Base-by-base conservation (phyloP, 1,140 invertebrate species). In the Trachymyrmex cornetzi region DNA sequence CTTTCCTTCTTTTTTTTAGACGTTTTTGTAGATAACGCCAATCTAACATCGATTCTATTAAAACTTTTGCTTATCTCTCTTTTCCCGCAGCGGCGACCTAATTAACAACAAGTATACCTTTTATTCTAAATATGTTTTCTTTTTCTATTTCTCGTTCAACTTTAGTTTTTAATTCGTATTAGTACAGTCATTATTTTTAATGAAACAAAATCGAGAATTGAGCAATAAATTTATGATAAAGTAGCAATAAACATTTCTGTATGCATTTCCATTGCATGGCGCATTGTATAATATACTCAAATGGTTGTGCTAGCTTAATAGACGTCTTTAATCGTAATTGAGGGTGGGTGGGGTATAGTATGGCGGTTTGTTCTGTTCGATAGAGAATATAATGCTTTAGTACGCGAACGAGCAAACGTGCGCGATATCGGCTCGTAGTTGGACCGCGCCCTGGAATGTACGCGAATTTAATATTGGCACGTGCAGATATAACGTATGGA, bases 381-480 rank as follows among this genome's bases (percentile, higher is more conserved):
- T 27, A 44, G 77, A 69, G 64, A 69, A 69, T 80, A 80, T 63
- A 79, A 80, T 27, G 63, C 63, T 69, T 53, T 24, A 7, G 63
- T 53, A 38, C 7, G 27, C 63, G 77, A 55, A 67, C 61, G 19
- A 19, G 77, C 77, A 80, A 67, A 80, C 48, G 77, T 53, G 63
- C 14, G 30, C 48, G 61, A 34, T 69, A 80, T 55, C 63, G 34
- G 77, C n/a, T 53, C 63, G 77, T 27, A 64, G 57, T 64, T 30
- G 75, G 63, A 80, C 77, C 77, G 77, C 77, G 63, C 77, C 77
- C 77, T 38, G 77, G 77, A 80, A 80, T 74, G 27, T 30, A 86
- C 64, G 86, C 71, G 88, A 90, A 90, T 90, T 90, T 90, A 90
- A 90, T 90, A 90, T 90, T 84, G 84, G 85, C 79, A 89, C 88